A percentile compares a stretch with the other conserved stretches of the same genome.
These are phyloP conservation scores for Semaprochilodus insignis DNA, from an alignment of 2,797 vertebrate species.

Conservation along the genomic window DNA sequence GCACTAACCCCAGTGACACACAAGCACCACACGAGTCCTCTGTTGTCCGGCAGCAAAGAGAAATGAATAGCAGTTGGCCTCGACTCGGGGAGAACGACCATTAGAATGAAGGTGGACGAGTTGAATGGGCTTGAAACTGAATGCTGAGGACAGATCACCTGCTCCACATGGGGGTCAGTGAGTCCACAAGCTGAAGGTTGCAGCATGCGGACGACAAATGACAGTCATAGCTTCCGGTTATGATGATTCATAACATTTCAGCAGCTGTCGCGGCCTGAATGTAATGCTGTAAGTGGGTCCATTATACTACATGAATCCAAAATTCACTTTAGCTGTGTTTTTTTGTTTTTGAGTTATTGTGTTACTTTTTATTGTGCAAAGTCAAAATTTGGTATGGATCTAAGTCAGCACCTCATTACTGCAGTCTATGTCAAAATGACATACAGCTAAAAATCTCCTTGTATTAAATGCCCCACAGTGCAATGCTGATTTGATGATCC, in stretches of 20 bases:
- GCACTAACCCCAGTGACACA: conserved; percentile 41
- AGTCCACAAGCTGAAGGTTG: neutral
- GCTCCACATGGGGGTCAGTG: conserved; percentile 20
- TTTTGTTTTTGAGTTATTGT: neutral
- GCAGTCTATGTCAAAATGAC: too few relatives aligned
- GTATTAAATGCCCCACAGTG: neutral
- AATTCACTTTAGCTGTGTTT: neutral
- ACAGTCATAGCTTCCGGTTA: neutral
- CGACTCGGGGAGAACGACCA: neutral
- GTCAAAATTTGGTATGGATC: neutral
- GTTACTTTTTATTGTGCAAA: neutral
- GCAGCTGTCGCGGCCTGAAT: neutral
- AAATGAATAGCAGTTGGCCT: conserved; percentile 21
- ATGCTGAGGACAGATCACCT: conserved; percentile 17
- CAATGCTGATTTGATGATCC: neutral
- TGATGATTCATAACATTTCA: neutral
- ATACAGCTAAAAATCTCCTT: neutral
- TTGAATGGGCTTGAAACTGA: conserved; percentile 35
- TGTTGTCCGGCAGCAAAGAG: conserved; percentile 39
- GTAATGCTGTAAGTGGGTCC: neutral
- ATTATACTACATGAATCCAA: neutral
- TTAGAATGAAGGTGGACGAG: conserved; percentile 29
- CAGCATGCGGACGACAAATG: neutral
- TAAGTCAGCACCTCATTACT: neutral
- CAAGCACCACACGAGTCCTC: conserved; percentile 36